Evolutionary conservation across 2,888 invertebrate species (phyloP).

Genomic region (Bruchidius siliquastri): DNA sequence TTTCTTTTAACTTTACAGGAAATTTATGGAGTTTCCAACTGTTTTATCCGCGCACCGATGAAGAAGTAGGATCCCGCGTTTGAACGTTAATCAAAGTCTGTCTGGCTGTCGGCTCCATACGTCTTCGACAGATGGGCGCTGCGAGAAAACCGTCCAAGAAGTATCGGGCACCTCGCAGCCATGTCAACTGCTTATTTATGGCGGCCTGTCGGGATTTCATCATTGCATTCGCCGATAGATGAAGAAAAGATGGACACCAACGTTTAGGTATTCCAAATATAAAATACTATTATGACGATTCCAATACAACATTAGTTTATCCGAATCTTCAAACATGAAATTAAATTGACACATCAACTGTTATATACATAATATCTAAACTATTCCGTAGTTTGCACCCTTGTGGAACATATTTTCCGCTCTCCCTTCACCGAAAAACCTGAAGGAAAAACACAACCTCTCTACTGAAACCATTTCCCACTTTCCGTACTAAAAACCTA

Average conservation of each 20-base stretch:
- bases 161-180: not conserved
- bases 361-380: no score
- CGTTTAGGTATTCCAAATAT: not conserved
- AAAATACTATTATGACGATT: no score
- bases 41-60: not conserved
- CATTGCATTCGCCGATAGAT: not conserved
- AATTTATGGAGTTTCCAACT: not conserved
- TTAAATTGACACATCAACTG: no score
- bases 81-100: not conserved
- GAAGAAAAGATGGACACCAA: not conserved
- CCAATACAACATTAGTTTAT: no score
- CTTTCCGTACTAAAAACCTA: no score
- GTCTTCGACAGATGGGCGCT: not conserved
- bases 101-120: not conserved
- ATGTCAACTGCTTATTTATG: not conserved
- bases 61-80: not conserved
- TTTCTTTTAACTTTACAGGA: not conserved
- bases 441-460: no score
- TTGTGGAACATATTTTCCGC: no score
- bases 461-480: no score
- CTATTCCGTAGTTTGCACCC: no score
- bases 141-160: not conserved
- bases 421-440: no score
- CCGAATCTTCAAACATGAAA: no score
- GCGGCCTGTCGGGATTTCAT: not conserved